phyloP scores from a whole-genome alignment of 2,113 vertebrate genomes.

The Pseudonaja textilis region DNA sequence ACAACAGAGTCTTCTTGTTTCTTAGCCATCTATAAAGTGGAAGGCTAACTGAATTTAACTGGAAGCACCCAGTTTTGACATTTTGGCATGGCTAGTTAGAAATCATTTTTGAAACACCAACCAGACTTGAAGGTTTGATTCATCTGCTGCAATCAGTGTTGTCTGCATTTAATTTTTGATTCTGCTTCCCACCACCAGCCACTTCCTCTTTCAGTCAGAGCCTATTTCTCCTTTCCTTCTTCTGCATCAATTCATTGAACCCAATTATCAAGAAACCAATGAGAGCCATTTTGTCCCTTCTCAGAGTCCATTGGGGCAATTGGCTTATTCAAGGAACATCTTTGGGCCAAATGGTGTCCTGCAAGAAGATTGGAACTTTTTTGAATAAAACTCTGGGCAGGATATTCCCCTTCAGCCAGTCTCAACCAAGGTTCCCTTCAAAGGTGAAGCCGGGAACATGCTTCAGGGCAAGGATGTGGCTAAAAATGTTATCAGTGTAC shows the following conservation, averaged over 20 bases:
- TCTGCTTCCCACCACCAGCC: neutral
- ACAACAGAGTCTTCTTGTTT: neutral
- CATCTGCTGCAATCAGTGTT: neutral
- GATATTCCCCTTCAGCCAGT: neutral
- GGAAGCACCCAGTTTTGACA: neutral
- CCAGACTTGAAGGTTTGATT: neutral
- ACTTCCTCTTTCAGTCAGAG: neutral
- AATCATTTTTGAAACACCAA: neutral
- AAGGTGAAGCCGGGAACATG: constrained; percentile 30
- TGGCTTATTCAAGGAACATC: neutral
- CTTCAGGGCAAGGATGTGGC: constrained; percentile 56
- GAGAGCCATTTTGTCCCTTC: neutral
- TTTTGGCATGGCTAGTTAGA: neutral
- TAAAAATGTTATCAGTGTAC: constrained; percentile 52
- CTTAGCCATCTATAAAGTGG: neutral
- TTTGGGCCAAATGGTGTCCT: neutral
- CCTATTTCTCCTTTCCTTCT: neutral
- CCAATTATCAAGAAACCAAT: neutral
- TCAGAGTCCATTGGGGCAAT: neutral
- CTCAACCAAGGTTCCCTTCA: constrained; percentile 18
- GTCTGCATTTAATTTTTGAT: neutral
- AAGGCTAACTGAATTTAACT: too few species aligned
- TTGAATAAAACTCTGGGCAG: neutral
- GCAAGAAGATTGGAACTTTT: neutral
- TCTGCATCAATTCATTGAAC: neutral